Evolutionary conservation across 1,140 invertebrate species (phyloP).

Genomic region (Rhagoletis zephyria): DNA sequence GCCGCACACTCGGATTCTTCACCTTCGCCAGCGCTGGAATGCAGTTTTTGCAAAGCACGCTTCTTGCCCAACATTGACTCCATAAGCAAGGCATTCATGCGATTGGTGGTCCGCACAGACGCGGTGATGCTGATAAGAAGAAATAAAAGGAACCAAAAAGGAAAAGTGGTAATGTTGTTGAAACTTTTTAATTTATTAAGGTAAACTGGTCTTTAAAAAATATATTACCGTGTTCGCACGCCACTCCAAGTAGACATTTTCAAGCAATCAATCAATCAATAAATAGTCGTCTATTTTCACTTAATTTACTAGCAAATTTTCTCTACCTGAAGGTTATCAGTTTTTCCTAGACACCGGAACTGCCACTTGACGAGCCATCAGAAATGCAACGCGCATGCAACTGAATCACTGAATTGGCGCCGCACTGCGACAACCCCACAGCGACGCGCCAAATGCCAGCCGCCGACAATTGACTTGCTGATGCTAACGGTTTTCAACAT

Average conservation of each 20-base stretch:
- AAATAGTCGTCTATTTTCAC: not conserved
- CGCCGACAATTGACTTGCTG: constrained; percentile 30
- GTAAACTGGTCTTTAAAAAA: not conserved
- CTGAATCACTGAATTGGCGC: constrained; percentile 9
- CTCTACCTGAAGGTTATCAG: not conserved
- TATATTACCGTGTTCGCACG: constrained; percentile 68
- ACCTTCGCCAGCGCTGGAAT: constrained; percentile 55
- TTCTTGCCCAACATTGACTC: constrained; percentile 68
- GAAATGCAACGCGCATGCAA: constrained; percentile 48
- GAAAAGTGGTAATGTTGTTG: not conserved
- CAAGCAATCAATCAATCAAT: not conserved
- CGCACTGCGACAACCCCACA: constrained; percentile 35
- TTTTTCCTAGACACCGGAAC: not conserved
- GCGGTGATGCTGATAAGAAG: constrained; percentile 66
- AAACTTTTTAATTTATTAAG: not conserved
- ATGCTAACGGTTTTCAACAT: not conserved
- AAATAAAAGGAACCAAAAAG: constrained; percentile 54
- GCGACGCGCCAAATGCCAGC: constrained; percentile 16
- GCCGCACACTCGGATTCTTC: constrained; percentile 53
- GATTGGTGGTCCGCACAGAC: constrained; percentile 71
- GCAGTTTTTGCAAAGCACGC: constrained; percentile 60
- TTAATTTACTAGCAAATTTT: not conserved
- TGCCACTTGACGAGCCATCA: constrained; percentile 27
- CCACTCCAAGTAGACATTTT: constrained; percentile 63
- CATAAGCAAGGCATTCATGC: constrained; percentile 71